Percentiles rank a stretch among this genome's conserved stretches.
phyloP scores from a whole-genome alignment of 2,888 invertebrate species.

The Gastrophysa polygoni region DNA sequence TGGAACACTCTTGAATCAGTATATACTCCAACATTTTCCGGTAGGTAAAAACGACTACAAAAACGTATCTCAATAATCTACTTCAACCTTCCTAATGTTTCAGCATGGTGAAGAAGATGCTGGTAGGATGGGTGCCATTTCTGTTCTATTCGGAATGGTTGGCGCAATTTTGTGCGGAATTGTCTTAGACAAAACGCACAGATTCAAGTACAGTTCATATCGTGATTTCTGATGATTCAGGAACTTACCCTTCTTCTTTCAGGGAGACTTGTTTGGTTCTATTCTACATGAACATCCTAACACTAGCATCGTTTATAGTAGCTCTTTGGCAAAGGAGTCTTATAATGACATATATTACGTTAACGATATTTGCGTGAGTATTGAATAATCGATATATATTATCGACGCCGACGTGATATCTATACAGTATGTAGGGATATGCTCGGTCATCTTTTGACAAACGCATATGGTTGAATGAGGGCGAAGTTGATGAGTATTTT shows the following conservation, averaged over 20 bases:
- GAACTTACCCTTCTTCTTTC: no score
- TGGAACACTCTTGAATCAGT: constrained; percentile 88
- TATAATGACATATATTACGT: not conserved
- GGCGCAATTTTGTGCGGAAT: not conserved
- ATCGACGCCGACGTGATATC: no score
- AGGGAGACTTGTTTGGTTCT: not conserved
- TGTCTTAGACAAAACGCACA: not conserved
- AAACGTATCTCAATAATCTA: not conserved
- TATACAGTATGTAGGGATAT: no score
- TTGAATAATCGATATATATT: no score
- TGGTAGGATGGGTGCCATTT: constrained; percentile 6
- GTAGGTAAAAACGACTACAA: constrained; percentile 56
- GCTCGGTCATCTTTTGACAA: no score
- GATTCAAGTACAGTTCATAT: constrained; percentile 10
- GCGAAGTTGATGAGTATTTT: no score
- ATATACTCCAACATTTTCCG: constrained; percentile 80
- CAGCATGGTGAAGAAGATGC: constrained; percentile 12
- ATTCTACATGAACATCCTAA: not conserved
- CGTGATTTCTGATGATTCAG: no score
- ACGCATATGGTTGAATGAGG: no score
- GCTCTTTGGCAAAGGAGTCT: not conserved
- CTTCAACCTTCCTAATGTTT: not conserved
- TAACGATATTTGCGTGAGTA: not conserved
- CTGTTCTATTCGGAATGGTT: constrained; percentile 5
- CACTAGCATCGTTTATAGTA: not conserved